Base-by-base conservation (phyloP, 2,113 vertebrate species). In the Melanostigma gelatinosum region DNA sequence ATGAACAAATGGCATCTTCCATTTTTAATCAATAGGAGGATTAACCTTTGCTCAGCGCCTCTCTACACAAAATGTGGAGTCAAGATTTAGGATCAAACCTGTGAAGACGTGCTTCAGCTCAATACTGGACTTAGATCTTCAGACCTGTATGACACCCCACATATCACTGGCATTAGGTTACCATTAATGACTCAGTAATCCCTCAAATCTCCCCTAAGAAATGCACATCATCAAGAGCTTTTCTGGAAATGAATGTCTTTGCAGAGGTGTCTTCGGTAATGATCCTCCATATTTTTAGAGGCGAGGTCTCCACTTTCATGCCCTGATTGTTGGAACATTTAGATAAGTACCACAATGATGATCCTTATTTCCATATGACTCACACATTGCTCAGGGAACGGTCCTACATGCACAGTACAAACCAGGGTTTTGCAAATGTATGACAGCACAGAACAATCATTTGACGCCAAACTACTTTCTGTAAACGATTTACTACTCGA, bases 141-240 rank as follows among this genome's bases (percentile, higher is more conserved):
- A 78, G 66, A 83, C 72, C 87, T 80, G 80, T 61, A 67, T 66
- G 84, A 85, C 73, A 91, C 27, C 63, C 8, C 72, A 83, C 77
- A 87, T 72, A 82, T 83, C 80, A 38, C 46, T 66, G 71, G 77
- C 71, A 87, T 87, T 84, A 84, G 54, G 75, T 80, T 87, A 74
- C 70, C 77, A 80, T 80, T 86, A 90, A 79, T 87, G 86, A 86
- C 82, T 87, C 70, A 69, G 50, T 85, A 91, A 91, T 90, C 86
- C 87, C 78, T 87, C 44, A 87, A 89, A 91, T 89, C 73, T 85
- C 76, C 50, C 54, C 44, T 73, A 75, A 77, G 66, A 82, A 91
- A 91, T 73, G 72, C 75, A 85, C 76, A 75, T 84, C 68, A 81
- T 72, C 70, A 61, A 70, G 71, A 87, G 69, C 76, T 61, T 63